These are phyloP conservation scores for Gallinago media DNA, from an alignment of 2,113 vertebrate genomes.

Conservation along the genomic window DNA sequence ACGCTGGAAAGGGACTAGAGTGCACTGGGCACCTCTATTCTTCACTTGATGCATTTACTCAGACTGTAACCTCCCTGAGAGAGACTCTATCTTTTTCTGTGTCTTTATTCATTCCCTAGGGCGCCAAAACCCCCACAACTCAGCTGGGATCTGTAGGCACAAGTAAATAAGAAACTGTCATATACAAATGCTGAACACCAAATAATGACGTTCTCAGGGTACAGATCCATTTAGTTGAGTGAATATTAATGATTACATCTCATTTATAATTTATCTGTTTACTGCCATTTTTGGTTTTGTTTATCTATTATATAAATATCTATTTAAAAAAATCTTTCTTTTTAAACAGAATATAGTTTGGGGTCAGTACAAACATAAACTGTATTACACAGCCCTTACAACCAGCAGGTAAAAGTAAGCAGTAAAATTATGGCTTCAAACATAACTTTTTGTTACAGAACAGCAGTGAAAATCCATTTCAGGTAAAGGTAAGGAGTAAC, in stretches of 20 bases:
- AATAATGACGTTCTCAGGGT: neutral
- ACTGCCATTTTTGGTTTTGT: constrained; percentile 3
- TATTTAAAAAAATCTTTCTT: neutral
- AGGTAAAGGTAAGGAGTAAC: neutral
- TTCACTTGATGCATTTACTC: neutral
- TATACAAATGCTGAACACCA: constrained; percentile 8
- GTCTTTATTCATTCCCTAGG: neutral
- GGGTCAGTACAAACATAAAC: neutral
- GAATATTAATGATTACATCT: constrained; percentile 52
- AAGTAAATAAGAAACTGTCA: neutral
- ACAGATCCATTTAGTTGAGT: constrained; percentile 36
- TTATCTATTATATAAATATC: constrained; percentile 26
- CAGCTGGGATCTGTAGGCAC: neutral
- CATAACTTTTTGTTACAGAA: neutral
- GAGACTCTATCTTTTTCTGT: neutral
- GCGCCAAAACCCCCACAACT: neutral
- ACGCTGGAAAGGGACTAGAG: neutral
- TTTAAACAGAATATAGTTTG: neutral
- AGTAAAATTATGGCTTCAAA: neutral
- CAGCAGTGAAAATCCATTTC: neutral
- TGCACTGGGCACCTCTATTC: neutral
- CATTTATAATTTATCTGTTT: constrained; percentile 56
- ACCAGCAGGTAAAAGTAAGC: neutral
- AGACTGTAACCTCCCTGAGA: neutral
- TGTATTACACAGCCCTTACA: neutral